Percentiles rank a stretch among this genome's conserved stretches.
These are phyloP conservation scores for Antechinus flavipes DNA, from an alignment of 2,113 vertebrate genomes.

Conservation along the genomic window DNA sequence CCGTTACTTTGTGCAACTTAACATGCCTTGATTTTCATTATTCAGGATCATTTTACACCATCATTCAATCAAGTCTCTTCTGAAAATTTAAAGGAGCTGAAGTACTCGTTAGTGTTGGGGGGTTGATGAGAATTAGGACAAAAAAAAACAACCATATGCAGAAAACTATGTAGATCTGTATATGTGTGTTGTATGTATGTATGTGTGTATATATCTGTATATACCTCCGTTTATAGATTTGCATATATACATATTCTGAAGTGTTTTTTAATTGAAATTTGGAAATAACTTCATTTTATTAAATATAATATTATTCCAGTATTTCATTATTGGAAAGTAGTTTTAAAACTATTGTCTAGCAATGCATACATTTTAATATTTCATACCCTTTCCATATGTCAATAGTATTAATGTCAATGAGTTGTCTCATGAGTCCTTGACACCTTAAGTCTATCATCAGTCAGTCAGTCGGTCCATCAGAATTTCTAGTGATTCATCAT, in stretches of 20 bases:
- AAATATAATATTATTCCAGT: no score
- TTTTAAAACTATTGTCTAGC: not conserved
- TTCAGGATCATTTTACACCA: not conserved
- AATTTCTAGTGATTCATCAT: slow-evolving; percentile 53
- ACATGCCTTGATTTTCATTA: not conserved
- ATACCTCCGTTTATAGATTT: no score
- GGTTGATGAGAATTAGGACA: not conserved
- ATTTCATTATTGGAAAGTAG: no score
- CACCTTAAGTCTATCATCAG: not conserved
- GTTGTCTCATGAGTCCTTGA: not conserved
- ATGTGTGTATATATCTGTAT: no score
- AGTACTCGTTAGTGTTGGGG: not conserved
- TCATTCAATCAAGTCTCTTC: not conserved
- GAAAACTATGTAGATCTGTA: not conserved
- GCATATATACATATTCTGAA: not conserved
- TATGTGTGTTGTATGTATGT: no score
- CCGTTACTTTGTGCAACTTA: not conserved
- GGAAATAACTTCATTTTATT: not conserved
- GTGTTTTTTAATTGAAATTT: not conserved
- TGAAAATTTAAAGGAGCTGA: slow-evolving; percentile 1
- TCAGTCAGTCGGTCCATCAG: not conserved
- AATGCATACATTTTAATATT: slow-evolving; percentile 53
- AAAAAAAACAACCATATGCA: not conserved
- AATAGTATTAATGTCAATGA: slow-evolving; percentile 8
- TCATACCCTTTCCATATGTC: slow-evolving; percentile 63